Base-by-base conservation (phyloP, 2,888 invertebrate species). In the Eristalis pertinax region DNA sequence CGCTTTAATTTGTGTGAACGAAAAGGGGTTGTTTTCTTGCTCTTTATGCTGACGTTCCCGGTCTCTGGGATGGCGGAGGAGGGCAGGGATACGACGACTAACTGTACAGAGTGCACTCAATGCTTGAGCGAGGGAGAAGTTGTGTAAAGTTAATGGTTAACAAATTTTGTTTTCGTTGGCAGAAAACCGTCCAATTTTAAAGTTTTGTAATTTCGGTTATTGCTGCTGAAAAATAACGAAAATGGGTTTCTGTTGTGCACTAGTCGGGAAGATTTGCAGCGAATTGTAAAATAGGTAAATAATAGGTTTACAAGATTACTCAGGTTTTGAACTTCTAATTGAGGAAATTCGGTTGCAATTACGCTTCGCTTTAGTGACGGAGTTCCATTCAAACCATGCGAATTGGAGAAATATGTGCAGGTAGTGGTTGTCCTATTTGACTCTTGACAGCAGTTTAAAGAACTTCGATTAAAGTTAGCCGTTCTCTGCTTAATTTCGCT, bases 1-100 rank as follows among this genome's bases (percentile, higher is more conserved):
- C 73, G 64, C 77, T 81, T 77, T 74, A 85, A 86, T 82, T 82
- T 86, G 64, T 62, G 58, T 68, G 58, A 85, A 67, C 72, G 56
- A 70, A 65, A 32, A 73, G 81, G 81, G 81, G 81, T 77, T 81
- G 43, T 38, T 69, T 70, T 72, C 43, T 77, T 73, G 29, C 38
- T 50, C 38, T 72, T 65, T 64, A n/a, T 77, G 70, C 76, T 81
- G 68, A 74, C 43, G 43, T 35, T 50, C 19, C 19, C 50, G 19
- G 50, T 69, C 64, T 58, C 22, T 65, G 50, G 62, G 65, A 72
- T 67, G 24, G n/a, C n/a, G n/a, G n/a, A n/a, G n/a, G n/a, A n/a
- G n/a, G n/a, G n/a, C n/a, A n/a, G 73, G 43, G 32, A 4, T 43
- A n/a, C n/a, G 15, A 22, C 19, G 50, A 19, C 50, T 50, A 19